Conservation (phyloP, 2,113 vertebrate genomes). For the Tragulus kanchil region DNA sequence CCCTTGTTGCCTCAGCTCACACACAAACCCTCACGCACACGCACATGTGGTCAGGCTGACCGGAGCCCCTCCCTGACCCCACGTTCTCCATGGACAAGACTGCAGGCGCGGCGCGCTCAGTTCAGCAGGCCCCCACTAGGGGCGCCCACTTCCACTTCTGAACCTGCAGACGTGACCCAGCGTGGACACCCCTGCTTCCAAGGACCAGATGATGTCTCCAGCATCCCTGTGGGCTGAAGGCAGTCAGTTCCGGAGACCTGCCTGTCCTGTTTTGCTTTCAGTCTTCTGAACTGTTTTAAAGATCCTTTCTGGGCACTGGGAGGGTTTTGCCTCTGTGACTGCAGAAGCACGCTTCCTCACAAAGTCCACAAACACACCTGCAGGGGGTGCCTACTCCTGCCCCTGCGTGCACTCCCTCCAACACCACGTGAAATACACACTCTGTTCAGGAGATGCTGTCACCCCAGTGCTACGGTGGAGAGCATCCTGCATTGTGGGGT, state of each 20-base stretch:
- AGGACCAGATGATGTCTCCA: not conserved
- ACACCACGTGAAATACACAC: accelerated
- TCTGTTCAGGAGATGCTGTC: accelerated
- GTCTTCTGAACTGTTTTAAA: not conserved
- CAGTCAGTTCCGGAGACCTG: too few species aligned
- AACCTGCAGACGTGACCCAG: not conserved
- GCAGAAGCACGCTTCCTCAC: accelerated
- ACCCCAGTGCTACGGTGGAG: accelerated
- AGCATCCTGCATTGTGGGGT: accelerated
- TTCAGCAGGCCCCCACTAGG: accelerated
- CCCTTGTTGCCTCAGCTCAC: not conserved
- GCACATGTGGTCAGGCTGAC: not conserved
- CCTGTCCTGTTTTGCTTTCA: not conserved
- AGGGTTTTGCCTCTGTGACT: not conserved
- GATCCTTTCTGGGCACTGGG: too few species aligned
- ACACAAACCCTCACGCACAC: not conserved
- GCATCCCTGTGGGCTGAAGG: accelerated
- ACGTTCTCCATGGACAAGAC: accelerated
- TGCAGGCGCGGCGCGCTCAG: accelerated
- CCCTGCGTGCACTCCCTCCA: accelerated
- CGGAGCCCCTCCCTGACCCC: accelerated
- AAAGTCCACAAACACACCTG: not conserved
- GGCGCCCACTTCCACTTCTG: not conserved
- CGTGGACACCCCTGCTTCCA: not conserved
- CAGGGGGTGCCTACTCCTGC: accelerated